Conservation (phyloP, 2,113 vertebrate species). For the Dipodomys stephensi region DNA sequence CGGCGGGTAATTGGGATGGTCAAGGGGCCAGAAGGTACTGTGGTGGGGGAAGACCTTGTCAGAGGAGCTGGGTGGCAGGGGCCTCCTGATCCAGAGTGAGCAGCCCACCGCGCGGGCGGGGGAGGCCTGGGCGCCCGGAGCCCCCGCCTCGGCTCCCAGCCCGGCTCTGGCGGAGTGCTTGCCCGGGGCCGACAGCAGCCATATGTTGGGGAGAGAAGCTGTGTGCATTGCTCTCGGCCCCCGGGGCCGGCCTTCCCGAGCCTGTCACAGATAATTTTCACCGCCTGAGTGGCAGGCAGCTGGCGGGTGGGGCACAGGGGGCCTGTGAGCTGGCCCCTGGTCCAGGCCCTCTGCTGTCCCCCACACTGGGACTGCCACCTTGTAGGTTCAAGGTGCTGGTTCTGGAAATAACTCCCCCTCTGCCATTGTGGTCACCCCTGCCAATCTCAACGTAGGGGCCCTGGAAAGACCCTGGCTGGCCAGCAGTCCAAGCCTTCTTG, state of each 20-base stretch:
- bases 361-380: not conserved
- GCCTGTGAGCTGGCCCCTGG: not conserved
- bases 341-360: not conserved
- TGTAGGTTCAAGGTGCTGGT: not conserved
- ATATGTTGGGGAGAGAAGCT: slow-evolving; percentile 87
- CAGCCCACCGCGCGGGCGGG: not conserved
- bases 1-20: not conserved
- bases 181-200: slow-evolving; percentile 87
- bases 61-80: not conserved
- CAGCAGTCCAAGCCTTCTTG: not conserved
- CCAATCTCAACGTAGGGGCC: not conserved
- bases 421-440: not conserved
- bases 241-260: slow-evolving; percentile 85
- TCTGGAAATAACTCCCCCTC: accelerated
- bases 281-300: slow-evolving; percentile 85
- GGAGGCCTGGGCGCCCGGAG: slow-evolving; percentile 28
- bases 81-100: not conserved
- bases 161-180: slow-evolving; percentile 77
- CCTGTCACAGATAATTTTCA: slow-evolving; percentile 89
- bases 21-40: too few relatives aligned
- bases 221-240: slow-evolving; percentile 82
- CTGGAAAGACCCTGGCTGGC: not conserved
- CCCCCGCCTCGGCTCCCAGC: slow-evolving; percentile 64
- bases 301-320: slow-evolving; percentile 15
- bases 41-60: not conserved